phyloP scores from a whole-genome alignment of 2,113 vertebrate species.

The Corythornis vintsioides region DNA sequence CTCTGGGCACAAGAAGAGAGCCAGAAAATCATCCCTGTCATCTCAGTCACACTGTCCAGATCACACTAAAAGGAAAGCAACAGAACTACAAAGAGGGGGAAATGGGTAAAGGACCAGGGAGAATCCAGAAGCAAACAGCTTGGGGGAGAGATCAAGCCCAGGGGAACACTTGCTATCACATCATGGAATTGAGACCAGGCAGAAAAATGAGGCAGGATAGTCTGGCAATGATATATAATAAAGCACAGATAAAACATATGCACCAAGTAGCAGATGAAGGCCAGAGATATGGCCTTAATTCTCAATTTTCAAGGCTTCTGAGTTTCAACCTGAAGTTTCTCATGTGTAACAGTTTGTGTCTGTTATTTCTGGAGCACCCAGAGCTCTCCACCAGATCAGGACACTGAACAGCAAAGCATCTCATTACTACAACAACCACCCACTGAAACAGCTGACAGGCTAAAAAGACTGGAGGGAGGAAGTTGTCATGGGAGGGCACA shows the following conservation, averaged over 20 bases:
- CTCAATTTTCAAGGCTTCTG: neutral
- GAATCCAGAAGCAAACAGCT: neutral
- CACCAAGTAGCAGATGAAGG: neutral
- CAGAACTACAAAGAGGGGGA: neutral
- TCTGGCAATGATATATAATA: neutral
- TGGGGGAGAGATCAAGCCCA: fast-evolving
- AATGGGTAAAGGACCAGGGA: neutral
- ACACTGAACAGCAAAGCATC: neutral
- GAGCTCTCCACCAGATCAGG: neutral
- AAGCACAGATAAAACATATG: neutral
- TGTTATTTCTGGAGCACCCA: neutral
- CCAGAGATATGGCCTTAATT: neutral
- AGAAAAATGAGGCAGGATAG: neutral
- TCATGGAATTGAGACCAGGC: neutral
- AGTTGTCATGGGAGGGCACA: neutral
- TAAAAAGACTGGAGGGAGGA: neutral
- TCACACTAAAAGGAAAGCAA: neutral
- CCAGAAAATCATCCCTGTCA: neutral
- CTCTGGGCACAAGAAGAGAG: neutral
- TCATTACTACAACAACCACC: neutral
- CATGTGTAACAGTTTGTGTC: neutral
- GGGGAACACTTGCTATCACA: fast-evolving
- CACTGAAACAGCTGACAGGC: neutral
- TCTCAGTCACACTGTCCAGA: neutral
- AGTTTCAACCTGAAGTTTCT: neutral